Percentiles rank a stretch among this genome's conserved stretches.
Conservation (phyloP, 2,888 invertebrate species). For the Schizotus pectinicornis region DNA sequence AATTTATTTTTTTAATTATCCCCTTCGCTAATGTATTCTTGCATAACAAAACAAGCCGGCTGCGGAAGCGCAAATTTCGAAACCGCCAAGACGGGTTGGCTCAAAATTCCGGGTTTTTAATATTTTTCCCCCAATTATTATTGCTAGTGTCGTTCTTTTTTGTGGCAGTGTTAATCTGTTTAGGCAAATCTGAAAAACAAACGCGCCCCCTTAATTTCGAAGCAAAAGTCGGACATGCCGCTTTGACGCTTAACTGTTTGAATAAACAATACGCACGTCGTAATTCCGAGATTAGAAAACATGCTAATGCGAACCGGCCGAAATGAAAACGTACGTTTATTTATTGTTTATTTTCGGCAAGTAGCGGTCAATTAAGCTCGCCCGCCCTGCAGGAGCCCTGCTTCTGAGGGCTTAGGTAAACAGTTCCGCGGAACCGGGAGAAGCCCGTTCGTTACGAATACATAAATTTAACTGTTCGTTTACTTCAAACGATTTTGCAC, state of each 20-base stretch:
- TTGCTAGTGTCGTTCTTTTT: no score
- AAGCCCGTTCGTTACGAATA: slow-evolving; percentile 23
- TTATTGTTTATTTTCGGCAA: slow-evolving; percentile 31
- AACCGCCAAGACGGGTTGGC: no score
- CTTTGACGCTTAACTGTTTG: slow-evolving; percentile 33
- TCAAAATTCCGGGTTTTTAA: no score
- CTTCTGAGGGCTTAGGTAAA: slow-evolving; percentile 26
- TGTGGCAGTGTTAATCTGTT: slow-evolving; percentile 31
- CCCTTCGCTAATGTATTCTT: slow-evolving; percentile 37
- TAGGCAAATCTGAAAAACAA: slow-evolving; percentile 40
- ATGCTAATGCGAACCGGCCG: slow-evolving; percentile 32
- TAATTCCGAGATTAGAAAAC: slow-evolving; percentile 37
- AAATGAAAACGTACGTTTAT: slow-evolving; percentile 28
- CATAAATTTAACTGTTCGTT: slow-evolving; percentile 28
- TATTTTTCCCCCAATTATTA: no score
- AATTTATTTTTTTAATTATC: slow-evolving; percentile 53
- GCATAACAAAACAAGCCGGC: slow-evolving; percentile 18
- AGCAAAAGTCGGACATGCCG: slow-evolving; percentile 26
- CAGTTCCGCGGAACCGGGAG: slow-evolving; percentile 22
- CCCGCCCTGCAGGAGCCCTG: slow-evolving; percentile 17
- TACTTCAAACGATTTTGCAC: slow-evolving; percentile 25
- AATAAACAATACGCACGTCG: slow-evolving; percentile 37
- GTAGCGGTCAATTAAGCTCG: slow-evolving; percentile 31
- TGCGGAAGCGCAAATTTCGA: no score
- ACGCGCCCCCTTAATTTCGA: slow-evolving; percentile 34